Conservation (phyloP, 2,113 vertebrate species). For the Clupea harengus region DNA sequence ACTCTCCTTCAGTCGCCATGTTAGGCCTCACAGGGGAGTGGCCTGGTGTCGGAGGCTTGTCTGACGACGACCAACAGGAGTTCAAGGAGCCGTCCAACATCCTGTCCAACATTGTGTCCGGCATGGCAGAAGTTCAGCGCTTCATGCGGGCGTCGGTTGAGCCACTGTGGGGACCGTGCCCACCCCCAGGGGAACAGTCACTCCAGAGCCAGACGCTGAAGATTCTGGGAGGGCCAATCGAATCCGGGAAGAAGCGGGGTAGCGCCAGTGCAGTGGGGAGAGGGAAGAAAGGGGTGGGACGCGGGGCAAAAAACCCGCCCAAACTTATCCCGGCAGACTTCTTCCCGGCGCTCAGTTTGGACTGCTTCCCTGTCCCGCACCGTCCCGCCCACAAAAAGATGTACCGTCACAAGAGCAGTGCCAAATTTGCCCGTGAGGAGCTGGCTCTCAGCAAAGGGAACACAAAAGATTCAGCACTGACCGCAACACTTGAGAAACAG, state of each 20-base stretch:
- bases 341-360: constrained; percentile 79
- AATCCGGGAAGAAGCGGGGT: constrained; percentile 88
- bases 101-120: constrained; percentile 97
- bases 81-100: constrained; percentile 98
- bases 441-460: constrained; percentile 90
- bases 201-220: constrained; percentile 98
- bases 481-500: constrained; percentile 98
- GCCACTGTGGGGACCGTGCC: constrained; percentile 91
- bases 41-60: constrained; percentile 70
- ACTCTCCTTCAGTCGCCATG: constrained; percentile 31
- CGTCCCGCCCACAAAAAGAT: constrained; percentile 98
- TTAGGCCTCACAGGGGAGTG: constrained; percentile 76
- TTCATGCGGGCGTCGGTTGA: constrained; percentile 99
- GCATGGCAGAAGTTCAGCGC: constrained; percentile 97
- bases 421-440: constrained; percentile 90
- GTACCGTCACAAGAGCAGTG: constrained; percentile 98
- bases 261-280: constrained; percentile 70
- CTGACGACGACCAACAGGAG: constrained; percentile 88
- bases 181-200: constrained; percentile 87
- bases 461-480: constrained; percentile 72
- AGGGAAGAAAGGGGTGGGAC: constrained; percentile 85
- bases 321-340: constrained; percentile 75
- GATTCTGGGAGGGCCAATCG: constrained; percentile 93
- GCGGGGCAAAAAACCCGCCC: constrained; percentile 85
- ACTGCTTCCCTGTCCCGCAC: constrained; percentile 81